A percentile compares a stretch with the other conserved stretches of the same genome.
Evolutionary conservation across 2,888 invertebrate species (phyloP).

Genomic region (Drosophila helvetica): DNA sequence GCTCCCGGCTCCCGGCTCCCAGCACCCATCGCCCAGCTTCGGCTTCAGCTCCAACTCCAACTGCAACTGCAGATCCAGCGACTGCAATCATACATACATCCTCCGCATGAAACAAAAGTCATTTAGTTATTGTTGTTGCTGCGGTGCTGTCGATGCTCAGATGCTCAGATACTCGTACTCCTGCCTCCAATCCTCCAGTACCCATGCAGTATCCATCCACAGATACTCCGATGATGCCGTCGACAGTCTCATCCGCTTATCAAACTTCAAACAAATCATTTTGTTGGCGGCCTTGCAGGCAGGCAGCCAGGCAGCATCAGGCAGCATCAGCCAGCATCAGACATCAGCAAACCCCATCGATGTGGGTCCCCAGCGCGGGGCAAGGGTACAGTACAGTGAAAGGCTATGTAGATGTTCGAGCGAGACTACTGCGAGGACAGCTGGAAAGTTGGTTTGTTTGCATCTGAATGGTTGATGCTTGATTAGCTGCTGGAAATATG

Average conservation of each 20-base stretch:
- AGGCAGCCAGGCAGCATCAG: not conserved
- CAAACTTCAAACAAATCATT: constrained; percentile 78
- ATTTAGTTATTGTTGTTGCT: constrained; percentile 71
- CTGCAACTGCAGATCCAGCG: constrained; percentile 36
- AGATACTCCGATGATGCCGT: constrained; percentile 58
- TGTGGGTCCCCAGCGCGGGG: not conserved
- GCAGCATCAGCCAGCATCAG: not conserved
- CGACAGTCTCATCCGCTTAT: constrained; percentile 81
- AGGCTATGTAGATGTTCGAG: not conserved
- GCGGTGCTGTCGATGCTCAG: constrained; percentile 25
- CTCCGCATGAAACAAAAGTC: constrained; percentile 66
- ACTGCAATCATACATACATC: constrained; percentile 62
- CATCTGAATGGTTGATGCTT: not conserved
- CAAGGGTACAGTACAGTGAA: not conserved
- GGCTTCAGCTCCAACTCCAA: constrained; percentile 45
- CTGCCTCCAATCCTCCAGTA: constrained; percentile 9
- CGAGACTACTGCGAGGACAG: not conserved
- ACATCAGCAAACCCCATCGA: not conserved
- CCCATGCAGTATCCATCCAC: constrained; percentile 29
- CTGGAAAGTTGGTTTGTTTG: not conserved
- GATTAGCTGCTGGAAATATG: not conserved
- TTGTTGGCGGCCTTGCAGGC: constrained; percentile 67
- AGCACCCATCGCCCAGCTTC: constrained; percentile 20
- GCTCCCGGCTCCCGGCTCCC: constrained; percentile 19
- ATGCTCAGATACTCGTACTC: constrained; percentile 2